Base-by-base conservation (phyloP, 2,888 invertebrate species). In the Eupeodes latifasciatus region DNA sequence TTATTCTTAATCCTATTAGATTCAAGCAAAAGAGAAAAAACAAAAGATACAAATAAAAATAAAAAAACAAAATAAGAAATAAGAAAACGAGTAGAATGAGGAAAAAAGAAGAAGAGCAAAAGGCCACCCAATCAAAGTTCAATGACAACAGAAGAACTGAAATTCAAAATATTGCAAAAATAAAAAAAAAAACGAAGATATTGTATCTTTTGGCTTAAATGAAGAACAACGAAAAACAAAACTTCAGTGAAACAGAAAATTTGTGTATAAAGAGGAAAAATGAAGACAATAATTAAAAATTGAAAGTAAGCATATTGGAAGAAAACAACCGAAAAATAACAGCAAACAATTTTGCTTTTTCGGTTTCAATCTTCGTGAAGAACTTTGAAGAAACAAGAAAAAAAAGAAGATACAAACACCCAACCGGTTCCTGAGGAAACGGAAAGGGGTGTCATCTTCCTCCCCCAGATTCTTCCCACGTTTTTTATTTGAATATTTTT, bases 71-170 rank as follows among this genome's bases (percentile, higher is more conserved):
- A 40, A 44, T 14, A 55, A 36, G 12, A 51, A 40, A 19, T 1
- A 19, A 19, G 10, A 44, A 44, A 59, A 27, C 10, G 0, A 34
- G n/a, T 6, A 36, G 40, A 40, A 40, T 40, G 40, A 40, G 40
- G 9, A 53, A 2, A 19, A 27, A 16, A n/a, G 14, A 14, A 67
- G 12, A 61, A 51, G 53, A 51, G 72, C 72, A 72, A 72, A 72
- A 72, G 57, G 72, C 75, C 47, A 47, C 59, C 61, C 84, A 85
- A 85, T 80, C 87, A 85, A 88, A 88, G 88, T 88, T 88, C 88
- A 88, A 88, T 88, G 87, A 84, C 87, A 84, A 84, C 75, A 59
- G 4, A 40, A 82, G 62, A 82, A 69, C 53, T 75, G 69, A 27
- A 82, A 74, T 49, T 57, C 27, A 19, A 14, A 66, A 66, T 27